These are phyloP conservation scores for Prosopocoilus inquinatus DNA, from an alignment of 2,888 invertebrate genomes.

Conservation along the genomic window DNA sequence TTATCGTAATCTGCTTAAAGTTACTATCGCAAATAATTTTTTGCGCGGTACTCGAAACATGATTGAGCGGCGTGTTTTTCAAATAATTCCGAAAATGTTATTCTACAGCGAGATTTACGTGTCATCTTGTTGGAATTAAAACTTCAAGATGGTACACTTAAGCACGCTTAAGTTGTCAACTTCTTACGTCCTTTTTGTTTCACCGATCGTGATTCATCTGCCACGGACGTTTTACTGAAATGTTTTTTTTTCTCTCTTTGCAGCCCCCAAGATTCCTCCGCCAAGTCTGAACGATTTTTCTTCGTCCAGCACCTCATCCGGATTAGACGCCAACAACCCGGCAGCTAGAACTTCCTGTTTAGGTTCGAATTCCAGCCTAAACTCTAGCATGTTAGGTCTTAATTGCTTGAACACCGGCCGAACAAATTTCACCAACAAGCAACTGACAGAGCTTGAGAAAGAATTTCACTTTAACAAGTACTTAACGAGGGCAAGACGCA, in stretches of 20 bases:
- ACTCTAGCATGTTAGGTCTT: slow-evolving; percentile 46
- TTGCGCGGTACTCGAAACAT: too few species aligned
- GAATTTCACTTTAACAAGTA: slow-evolving; percentile 99
- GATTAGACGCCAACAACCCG: slow-evolving; percentile 55
- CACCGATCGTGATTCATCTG: too few species aligned
- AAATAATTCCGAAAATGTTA: too few species aligned
- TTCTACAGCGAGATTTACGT: too few species aligned
- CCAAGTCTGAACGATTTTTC: slow-evolving; percentile 41
- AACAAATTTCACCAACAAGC: slow-evolving; percentile 99
- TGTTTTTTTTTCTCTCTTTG: slow-evolving; percentile 29
- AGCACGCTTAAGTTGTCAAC: too few species aligned
- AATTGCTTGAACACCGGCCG: slow-evolving; percentile 77
- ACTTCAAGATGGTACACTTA: too few species aligned
- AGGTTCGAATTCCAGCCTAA: slow-evolving; percentile 51
- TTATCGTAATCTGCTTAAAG: too few species aligned
- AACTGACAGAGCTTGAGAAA: slow-evolving; percentile 97
- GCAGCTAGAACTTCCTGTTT: slow-evolving; percentile 49
- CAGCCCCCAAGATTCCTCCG: slow-evolving; percentile 66
- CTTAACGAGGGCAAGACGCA: slow-evolving; percentile 91
- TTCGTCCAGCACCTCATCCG: slow-evolving; percentile 45
- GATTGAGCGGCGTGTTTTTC: too few species aligned
- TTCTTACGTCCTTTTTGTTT: too few species aligned
- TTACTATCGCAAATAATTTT: too few species aligned
- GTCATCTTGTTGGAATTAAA: too few species aligned
- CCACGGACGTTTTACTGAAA: too few species aligned